These are phyloP conservation scores for Microtus montanus DNA, from an alignment of 2,113 vertebrate species.

Conservation along the genomic window DNA sequence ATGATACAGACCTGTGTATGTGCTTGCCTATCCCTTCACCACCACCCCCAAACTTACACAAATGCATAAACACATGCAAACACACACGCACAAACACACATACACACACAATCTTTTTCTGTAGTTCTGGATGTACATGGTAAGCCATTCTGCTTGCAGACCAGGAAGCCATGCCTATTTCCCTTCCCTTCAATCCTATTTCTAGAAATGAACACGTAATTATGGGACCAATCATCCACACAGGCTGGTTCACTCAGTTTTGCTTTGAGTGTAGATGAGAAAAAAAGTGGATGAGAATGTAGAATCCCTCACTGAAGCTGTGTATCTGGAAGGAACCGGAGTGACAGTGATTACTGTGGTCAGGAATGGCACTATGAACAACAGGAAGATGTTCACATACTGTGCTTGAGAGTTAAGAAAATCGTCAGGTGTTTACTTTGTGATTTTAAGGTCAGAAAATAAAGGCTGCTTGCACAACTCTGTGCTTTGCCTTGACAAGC, in stretches of 20 bases:
- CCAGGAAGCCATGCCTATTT: accelerated
- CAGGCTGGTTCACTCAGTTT: accelerated
- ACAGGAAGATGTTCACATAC: background rate
- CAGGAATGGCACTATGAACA: accelerated
- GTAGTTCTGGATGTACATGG: accelerated
- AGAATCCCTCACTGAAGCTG: background rate
- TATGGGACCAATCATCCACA: background rate
- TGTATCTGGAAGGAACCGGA: background rate
- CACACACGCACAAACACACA: too few species aligned
- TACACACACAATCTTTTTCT: background rate
- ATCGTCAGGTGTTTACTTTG: background rate
- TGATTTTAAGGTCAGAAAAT: background rate
- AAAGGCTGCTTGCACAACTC: constrained; percentile 1
- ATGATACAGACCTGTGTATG: background rate
- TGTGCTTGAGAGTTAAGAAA: background rate
- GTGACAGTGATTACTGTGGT: background rate
- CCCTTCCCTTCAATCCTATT: background rate
- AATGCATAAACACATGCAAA: background rate
- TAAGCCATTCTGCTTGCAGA: background rate
- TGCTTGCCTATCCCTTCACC: background rate
- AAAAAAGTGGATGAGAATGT: too few species aligned
- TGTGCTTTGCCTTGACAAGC: background rate
- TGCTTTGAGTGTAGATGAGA: background rate
- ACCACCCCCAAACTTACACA: too few species aligned
- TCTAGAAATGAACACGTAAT: background rate